Conservation (phyloP, 1,140 invertebrate species). For the Drosophila arawakana region DNA sequence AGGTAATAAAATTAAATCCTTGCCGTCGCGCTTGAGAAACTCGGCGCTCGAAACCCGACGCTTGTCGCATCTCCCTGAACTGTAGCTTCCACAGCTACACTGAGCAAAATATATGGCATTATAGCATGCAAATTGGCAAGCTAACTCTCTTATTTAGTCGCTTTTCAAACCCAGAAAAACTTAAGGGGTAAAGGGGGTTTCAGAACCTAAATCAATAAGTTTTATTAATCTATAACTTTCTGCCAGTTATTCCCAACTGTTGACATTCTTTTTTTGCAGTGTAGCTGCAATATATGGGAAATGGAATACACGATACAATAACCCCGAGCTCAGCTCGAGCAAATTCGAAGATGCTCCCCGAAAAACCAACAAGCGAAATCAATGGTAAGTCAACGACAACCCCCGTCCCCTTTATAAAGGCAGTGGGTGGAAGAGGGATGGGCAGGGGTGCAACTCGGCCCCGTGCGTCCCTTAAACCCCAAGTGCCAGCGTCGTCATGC, state of each 20-base stretch:
- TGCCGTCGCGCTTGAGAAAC: conserved; percentile 55
- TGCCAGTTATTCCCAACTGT: no score
- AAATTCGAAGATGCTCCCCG: conserved; percentile 21
- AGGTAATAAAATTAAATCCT: conserved; percentile 81
- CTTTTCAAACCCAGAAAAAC: no score
- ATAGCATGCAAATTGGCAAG: no score
- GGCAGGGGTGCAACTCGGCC: no score
- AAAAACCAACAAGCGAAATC: conserved; percentile 60
- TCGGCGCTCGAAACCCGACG: conserved; percentile 3
- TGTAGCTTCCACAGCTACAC: not conserved
- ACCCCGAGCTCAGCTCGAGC: not conserved
- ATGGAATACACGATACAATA: conserved; percentile 29
- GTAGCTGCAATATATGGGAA: not conserved
- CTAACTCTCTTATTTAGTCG: no score
- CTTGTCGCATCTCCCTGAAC: not conserved
- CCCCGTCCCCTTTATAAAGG: not conserved
- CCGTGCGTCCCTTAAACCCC: not conserved
- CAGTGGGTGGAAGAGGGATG: no score
- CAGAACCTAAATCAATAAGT: no score
- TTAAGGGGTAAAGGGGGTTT: no score
- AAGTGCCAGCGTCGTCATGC: not conserved
- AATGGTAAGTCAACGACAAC: conserved; percentile 42
- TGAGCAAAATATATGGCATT: no score
- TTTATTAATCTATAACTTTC: no score
- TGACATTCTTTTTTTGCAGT: no score